A percentile compares a stretch with the other conserved stretches of the same genome.
phyloP scores from a whole-genome alignment of 2,113 vertebrate species.

The Nerophis ophidion region DNA sequence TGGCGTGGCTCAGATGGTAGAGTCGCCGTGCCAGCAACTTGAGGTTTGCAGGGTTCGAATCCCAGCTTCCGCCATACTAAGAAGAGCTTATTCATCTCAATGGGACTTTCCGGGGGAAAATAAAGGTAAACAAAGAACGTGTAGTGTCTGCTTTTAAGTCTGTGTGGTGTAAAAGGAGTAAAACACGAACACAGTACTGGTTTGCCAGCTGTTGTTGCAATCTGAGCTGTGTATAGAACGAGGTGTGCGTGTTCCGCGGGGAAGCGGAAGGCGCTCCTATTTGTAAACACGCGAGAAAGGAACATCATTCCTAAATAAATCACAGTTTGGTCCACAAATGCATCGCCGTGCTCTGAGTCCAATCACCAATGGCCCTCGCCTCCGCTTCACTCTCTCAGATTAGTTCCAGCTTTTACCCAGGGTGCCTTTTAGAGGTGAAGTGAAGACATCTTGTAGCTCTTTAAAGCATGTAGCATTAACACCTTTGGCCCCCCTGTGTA shows the following conservation, averaged over 20 bases:
- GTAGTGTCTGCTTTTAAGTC: too few species aligned
- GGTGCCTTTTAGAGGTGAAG: constrained; percentile 61
- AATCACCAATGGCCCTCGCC: constrained; percentile 1
- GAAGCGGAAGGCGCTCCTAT: constrained; percentile 14
- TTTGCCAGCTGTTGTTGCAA: too few species aligned
- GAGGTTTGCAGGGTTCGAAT: too few species aligned
- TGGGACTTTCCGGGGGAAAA: too few species aligned
- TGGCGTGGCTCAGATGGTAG: too few species aligned
- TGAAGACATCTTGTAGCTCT: constrained; percentile 73
- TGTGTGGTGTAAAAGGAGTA: too few species aligned
- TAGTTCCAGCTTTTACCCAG: constrained; percentile 70
- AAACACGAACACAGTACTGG: not conserved
- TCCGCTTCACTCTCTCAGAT: constrained; percentile 45
- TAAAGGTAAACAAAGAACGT: too few species aligned
- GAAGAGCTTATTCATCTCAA: too few species aligned
- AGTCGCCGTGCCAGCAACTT: too few species aligned
- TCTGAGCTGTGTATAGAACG: too few species aligned
- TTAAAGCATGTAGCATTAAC: constrained; percentile 72
- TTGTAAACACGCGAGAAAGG: constrained; percentile 12
- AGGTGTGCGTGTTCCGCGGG: not conserved
- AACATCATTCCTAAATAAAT: constrained; percentile 9
- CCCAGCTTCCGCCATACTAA: too few species aligned
- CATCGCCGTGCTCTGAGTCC: constrained; percentile 15
- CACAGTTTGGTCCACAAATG: constrained; percentile 8
- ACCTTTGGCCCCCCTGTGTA: constrained; percentile 70